These are phyloP conservation scores for Priocnemis perturbator DNA, from an alignment of 2,888 invertebrate species.

Conservation along the genomic window DNA sequence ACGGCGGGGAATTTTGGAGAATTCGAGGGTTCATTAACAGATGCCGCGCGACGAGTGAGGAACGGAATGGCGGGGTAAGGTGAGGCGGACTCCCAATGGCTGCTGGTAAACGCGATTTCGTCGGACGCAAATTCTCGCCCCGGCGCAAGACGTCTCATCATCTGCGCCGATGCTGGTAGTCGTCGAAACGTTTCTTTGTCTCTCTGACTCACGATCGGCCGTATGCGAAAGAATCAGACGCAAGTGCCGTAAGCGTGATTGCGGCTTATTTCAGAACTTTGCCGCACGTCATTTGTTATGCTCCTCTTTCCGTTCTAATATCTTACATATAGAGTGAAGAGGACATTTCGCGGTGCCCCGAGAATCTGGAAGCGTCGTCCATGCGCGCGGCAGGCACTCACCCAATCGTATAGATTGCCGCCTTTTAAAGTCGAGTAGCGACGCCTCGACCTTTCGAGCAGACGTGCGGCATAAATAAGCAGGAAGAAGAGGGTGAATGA, in stretches of 20 bases:
- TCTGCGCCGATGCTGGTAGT: too few species aligned
- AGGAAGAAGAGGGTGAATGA: slow-evolving; percentile 14
- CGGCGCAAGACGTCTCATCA: too few species aligned
- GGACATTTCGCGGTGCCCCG: neutral
- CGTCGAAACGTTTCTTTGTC: too few species aligned
- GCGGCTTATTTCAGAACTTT: too few species aligned
- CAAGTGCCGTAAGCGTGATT: too few species aligned
- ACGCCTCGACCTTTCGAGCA: slow-evolving; percentile 16
- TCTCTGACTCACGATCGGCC: too few species aligned
- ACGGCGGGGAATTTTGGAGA: too few species aligned
- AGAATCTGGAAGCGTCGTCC: slow-evolving; percentile 22
- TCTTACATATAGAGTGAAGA: too few species aligned
- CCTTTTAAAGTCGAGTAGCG: slow-evolving; percentile 28
- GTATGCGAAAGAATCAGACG: too few species aligned
- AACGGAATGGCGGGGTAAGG: slow-evolving; percentile 2
- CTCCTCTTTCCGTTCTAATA: neutral
- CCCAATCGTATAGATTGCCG: slow-evolving; percentile 40
- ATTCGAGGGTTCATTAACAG: too few species aligned
- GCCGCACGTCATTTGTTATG: slow-evolving; percentile 47
- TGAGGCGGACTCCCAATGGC: neutral
- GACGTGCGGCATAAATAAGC: slow-evolving; percentile 29
- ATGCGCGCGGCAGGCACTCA: slow-evolving; percentile 26
- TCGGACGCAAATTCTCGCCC: neutral
- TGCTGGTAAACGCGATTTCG: neutral
- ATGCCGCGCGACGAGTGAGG: slow-evolving; percentile 16